Evolutionary conservation across 1,140 invertebrate species (phyloP).

Genomic region (Polypedilum pembai): DNA sequence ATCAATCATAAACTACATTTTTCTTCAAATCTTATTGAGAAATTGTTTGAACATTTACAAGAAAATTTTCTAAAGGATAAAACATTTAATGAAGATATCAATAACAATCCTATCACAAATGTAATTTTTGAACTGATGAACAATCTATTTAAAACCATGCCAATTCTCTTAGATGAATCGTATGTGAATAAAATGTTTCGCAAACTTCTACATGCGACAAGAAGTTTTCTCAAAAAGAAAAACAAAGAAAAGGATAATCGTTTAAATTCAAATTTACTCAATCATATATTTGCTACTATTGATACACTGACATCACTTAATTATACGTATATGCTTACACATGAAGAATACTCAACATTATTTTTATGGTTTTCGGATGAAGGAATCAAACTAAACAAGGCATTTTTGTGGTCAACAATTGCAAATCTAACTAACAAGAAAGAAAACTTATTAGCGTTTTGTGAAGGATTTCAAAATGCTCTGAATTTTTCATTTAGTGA

Average conservation of each 20-base stretch:
- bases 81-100: background rate
- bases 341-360: background rate
- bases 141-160: background rate
- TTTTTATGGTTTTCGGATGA: background rate
- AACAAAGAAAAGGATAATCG: background rate
- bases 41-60: background rate
- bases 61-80: background rate
- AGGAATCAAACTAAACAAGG: background rate
- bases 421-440: background rate
- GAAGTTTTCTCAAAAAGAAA: background rate
- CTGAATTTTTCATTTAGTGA: background rate
- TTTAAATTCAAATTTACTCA: background rate
- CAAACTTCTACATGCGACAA: background rate
- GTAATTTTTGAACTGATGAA: background rate
- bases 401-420: background rate
- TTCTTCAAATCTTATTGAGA: background rate
- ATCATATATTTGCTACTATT: background rate
- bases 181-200: background rate
- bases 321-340: background rate
- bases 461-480: background rate
- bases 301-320: background rate
- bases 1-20: background rate
- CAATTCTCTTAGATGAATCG: background rate
- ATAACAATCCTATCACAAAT: background rate
- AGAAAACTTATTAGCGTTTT: background rate